Percentiles rank a stretch among this genome's conserved stretches.
Conservation (phyloP, 1,140 invertebrate species). For the Drosophila willistoni region DNA sequence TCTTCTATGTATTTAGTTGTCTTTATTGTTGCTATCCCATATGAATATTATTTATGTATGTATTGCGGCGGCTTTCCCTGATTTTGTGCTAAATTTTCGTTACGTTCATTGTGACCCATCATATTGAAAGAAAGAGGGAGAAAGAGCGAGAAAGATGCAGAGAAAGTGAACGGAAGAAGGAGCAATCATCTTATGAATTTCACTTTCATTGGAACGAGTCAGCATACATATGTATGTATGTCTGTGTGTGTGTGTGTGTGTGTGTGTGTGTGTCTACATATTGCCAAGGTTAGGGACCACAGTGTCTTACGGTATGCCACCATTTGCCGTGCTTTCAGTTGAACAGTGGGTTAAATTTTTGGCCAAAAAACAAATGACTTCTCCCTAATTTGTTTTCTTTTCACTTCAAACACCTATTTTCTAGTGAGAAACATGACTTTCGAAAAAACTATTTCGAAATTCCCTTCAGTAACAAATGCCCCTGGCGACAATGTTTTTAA, state of each 20-base stretch:
- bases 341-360: neutral
- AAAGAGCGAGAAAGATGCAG: too few relatives aligned
- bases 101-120: constrained; percentile 12
- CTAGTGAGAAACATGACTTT: too few relatives aligned
- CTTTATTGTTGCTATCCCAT: constrained; percentile 25
- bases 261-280: neutral
- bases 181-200: constrained; percentile 4
- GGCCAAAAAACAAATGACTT: too few relatives aligned
- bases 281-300: constrained; percentile 51
- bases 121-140: constrained; percentile 7
- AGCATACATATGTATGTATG: neutral
- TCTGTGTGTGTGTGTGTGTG: neutral
- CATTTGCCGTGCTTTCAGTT: constrained; percentile 19
- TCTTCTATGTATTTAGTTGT: constrained; percentile 14
- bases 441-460: too few relatives aligned
- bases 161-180: neutral
- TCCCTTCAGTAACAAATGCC: too few relatives aligned
- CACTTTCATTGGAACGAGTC: neutral
- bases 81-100: constrained; percentile 43
- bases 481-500: too few relatives aligned
- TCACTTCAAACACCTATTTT: too few relatives aligned
- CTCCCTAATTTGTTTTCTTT: too few relatives aligned
- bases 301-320: constrained; percentile 35
- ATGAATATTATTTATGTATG: constrained; percentile 52
- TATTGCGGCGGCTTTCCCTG: constrained; percentile 40